Evolutionary conservation across 2,113 vertebrate genomes (phyloP).

Genomic region (Mobula birostris): DNA sequence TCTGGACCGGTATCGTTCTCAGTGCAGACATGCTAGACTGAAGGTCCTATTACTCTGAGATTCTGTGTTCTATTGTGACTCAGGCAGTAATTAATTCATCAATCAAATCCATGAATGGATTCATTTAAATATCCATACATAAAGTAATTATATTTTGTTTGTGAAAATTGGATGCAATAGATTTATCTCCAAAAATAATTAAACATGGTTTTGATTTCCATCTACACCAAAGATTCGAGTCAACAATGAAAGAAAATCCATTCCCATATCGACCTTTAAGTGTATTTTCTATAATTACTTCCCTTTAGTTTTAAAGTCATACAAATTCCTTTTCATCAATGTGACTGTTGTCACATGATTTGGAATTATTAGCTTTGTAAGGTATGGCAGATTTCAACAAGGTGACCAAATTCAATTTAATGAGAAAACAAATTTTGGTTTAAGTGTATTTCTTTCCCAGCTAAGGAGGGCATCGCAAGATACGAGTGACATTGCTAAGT

Average conservation of each 20-base stretch:
- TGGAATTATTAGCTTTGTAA: background rate
- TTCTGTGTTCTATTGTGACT: background rate
- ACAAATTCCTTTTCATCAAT: background rate
- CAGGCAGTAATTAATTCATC: background rate
- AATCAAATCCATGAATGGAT: background rate
- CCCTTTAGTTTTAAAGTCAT: background rate
- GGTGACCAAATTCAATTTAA: background rate
- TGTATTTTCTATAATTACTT: background rate
- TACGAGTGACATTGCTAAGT: background rate
- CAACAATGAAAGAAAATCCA: background rate
- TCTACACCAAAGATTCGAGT: background rate
- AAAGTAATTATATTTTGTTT: background rate
- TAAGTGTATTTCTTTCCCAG: background rate
- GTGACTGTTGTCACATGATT: background rate
- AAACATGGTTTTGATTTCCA: background rate
- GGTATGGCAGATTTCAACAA: background rate
- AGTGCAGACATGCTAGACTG: too few relatives aligned
- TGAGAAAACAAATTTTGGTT: background rate
- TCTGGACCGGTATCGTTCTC: too few relatives aligned
- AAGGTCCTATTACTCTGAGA: too few relatives aligned
- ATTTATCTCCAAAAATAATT: background rate
- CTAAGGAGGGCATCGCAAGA: background rate
- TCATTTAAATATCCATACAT: background rate
- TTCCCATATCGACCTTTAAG: background rate
- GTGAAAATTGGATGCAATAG: background rate